These are phyloP conservation scores for Australoheros facetus DNA, from an alignment of 2,797 vertebrate genomes.

Conservation along the genomic window DNA sequence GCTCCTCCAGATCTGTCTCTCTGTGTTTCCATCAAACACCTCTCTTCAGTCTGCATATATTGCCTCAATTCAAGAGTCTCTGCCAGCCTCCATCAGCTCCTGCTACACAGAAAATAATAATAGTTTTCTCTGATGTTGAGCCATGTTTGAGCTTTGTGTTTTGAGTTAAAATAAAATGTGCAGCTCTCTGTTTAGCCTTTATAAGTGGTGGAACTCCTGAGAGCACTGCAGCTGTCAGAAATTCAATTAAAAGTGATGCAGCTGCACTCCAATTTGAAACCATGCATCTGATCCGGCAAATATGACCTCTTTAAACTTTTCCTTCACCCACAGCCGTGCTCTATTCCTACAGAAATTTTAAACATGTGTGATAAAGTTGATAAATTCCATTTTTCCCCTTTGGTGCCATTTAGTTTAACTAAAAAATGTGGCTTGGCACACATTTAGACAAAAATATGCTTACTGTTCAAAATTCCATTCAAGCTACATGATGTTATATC, in stretches of 20 bases:
- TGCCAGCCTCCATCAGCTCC: slow-evolving; percentile 27
- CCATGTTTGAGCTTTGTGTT: slow-evolving; percentile 8
- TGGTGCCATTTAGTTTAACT: slow-evolving; percentile 16
- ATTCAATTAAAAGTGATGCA: slow-evolving; percentile 72
- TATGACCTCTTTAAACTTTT: slow-evolving; percentile 7
- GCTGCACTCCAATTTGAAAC: slow-evolving; percentile 63
- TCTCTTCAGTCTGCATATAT: slow-evolving; percentile 59
- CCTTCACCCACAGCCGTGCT: not conserved
- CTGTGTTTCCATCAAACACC: slow-evolving; percentile 71
- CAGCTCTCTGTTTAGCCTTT: slow-evolving; percentile 8
- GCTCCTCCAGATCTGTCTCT: slow-evolving; percentile 74
- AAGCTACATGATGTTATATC: slow-evolving; percentile 47
- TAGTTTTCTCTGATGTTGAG: slow-evolving; percentile 23
- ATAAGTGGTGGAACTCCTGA: slow-evolving; percentile 59
- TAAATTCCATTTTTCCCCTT: slow-evolving; percentile 45
- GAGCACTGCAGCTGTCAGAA: slow-evolving; percentile 60
- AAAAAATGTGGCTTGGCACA: slow-evolving; percentile 35
- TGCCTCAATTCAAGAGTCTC: slow-evolving; percentile 53
- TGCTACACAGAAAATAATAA: slow-evolving; percentile 28
- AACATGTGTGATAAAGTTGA: slow-evolving; percentile 7
- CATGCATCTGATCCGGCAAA: slow-evolving; percentile 25
- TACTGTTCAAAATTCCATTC: slow-evolving; percentile 66
- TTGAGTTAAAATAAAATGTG: slow-evolving; percentile 19
- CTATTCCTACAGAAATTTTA: not conserved
- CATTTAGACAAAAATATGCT: slow-evolving; percentile 50